phyloP scores from a whole-genome alignment of 1,140 invertebrate genomes.

The Acyrthosiphon pisum region DNA sequence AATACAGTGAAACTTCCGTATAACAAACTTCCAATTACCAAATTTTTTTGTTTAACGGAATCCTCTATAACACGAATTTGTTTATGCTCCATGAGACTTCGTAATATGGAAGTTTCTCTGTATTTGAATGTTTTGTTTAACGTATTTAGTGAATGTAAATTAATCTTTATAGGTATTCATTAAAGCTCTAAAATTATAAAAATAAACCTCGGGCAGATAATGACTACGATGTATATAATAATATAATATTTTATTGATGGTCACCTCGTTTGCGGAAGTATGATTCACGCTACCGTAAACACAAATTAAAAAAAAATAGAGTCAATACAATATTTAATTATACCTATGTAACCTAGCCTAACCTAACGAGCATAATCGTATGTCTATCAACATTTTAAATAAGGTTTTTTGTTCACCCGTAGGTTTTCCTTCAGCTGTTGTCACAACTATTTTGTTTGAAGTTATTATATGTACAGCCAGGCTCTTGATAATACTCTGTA shows the following conservation, averaged over 20 bases:
- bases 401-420: background rate
- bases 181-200: background rate
- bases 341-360: background rate
- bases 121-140: background rate
- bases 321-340: background rate
- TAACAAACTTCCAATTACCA: no score
- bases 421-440: background rate
- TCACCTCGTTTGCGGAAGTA: conserved; percentile 3
- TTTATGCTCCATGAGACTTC: no score
- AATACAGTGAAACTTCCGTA: no score
- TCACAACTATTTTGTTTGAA: background rate
- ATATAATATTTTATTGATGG: background rate
- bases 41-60: no score
- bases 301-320: background rate
- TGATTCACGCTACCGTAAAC: background rate
- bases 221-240: no score
- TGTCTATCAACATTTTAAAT: background rate
- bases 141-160: background rate
- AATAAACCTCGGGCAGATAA: background rate
- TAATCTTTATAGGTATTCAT: background rate
- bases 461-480: background rate
- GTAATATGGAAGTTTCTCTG: no score
- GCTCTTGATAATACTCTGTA: background rate
- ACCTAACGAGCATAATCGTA: background rate
- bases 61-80: no score